These are phyloP conservation scores for Lophotriccus pileatus DNA, from an alignment of 2,797 vertebrate species.

Conservation along the genomic window DNA sequence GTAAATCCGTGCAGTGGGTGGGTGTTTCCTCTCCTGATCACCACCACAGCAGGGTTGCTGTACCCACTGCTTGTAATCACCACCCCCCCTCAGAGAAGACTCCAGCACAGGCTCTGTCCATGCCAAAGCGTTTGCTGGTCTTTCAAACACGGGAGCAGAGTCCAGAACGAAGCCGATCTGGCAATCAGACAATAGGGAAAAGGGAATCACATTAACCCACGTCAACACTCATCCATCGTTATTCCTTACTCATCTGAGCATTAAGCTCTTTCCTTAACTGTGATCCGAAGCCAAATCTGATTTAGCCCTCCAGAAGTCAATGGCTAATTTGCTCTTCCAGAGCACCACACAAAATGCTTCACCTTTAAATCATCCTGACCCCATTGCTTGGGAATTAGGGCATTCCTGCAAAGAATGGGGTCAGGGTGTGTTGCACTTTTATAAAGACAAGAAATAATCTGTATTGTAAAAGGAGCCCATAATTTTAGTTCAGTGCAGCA, in stretches of 20 bases:
- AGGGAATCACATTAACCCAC: neutral
- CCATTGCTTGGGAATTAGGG: neutral
- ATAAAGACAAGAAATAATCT: neutral
- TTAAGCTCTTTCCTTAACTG: neutral
- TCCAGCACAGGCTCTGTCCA: neutral
- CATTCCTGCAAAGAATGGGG: neutral
- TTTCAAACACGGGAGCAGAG: neutral
- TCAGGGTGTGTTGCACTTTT: neutral
- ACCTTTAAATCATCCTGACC: neutral
- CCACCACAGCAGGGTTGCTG: too few species aligned
- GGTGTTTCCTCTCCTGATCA: neutral
- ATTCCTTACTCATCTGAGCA: neutral
- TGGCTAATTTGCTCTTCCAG: neutral
- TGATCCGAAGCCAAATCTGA: neutral
- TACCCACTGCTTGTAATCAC: neutral
- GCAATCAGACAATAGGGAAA: neutral
- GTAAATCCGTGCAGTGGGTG: neutral
- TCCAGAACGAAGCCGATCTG: neutral
- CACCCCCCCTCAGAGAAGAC: neutral
- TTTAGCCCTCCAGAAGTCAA: neutral
- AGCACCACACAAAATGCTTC: neutral
- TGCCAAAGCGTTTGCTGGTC: neutral
- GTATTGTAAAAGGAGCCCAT: fast-evolving
- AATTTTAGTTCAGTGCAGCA: neutral
- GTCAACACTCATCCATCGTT: neutral